Evolutionary conservation across 2,888 invertebrate genomes (phyloP).

Genomic region (Acanthopleura granulata): DNA sequence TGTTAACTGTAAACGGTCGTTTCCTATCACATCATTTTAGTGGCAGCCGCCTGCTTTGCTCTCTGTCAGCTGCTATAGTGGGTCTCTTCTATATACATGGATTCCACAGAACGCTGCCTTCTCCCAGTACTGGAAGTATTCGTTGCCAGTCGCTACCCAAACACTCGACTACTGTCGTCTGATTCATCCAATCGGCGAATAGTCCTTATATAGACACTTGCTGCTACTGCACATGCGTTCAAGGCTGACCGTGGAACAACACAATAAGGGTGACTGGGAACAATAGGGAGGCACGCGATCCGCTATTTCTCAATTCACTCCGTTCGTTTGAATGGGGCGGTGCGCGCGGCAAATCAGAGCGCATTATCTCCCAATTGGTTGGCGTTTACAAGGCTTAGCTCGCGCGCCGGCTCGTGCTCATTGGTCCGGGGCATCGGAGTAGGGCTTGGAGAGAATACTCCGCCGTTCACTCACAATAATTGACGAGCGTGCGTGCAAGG

Average conservation of each 20-base stretch:
- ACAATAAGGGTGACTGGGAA: slow-evolving; percentile 1
- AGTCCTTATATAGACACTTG: slow-evolving; percentile 1
- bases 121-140: neutral
- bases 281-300: slow-evolving; percentile 1
- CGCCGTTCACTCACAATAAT: no score
- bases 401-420: slow-evolving; percentile 15
- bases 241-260: neutral
- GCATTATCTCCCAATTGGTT: slow-evolving; percentile 7
- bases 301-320: neutral
- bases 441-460: no score
- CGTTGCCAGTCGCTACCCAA: slow-evolving; percentile 1
- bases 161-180: slow-evolving; percentile 1
- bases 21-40: no score
- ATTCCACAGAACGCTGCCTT: no score
- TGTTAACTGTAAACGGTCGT: no score
- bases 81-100: no score
- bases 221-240: slow-evolving; percentile 10
- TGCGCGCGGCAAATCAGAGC: slow-evolving; percentile 1
- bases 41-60: no score
- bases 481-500: no score
- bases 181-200: slow-evolving; percentile 2
- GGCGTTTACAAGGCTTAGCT: neutral
- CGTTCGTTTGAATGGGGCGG: slow-evolving; percentile 5
- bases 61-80: no score
- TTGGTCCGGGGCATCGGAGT: neutral